Conservation (phyloP, 2,113 vertebrate species). For the Vicugna pacos region DNA sequence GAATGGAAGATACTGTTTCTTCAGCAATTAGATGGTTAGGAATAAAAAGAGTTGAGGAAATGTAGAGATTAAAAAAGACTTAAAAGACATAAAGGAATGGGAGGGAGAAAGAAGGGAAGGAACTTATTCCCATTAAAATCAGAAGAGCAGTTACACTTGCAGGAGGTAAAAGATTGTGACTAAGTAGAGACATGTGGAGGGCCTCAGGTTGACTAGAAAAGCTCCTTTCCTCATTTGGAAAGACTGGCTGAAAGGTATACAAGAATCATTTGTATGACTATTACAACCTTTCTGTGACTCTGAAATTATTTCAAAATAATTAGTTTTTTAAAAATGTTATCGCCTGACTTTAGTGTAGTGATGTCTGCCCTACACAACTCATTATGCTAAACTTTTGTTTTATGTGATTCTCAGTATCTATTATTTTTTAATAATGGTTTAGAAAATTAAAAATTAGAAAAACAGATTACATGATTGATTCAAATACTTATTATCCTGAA, state of each 20-base stretch:
- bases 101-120: neutral
- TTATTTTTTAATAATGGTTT: neutral
- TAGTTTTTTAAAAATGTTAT: neutral
- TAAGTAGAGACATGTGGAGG: neutral
- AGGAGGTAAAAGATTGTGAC: neutral
- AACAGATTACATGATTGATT: neutral
- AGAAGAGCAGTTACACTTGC: neutral
- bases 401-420: neutral
- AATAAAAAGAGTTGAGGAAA: neutral
- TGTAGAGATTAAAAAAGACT: neutral
- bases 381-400: neutral
- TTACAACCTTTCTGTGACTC: neutral
- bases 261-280: neutral
- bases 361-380: neutral
- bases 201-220: neutral
- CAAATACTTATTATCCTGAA: neutral
- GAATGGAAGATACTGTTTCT: neutral
- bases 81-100: neutral
- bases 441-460: neutral
- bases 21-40: neutral
- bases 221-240: neutral
- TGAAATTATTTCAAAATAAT: neutral
- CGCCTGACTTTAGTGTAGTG: neutral
- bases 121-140: neutral
- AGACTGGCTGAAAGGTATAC: neutral